These are phyloP conservation scores for Caenorhabditis sp. DNA, from an alignment of 2,888 invertebrate species.

Conservation along the genomic window DNA sequence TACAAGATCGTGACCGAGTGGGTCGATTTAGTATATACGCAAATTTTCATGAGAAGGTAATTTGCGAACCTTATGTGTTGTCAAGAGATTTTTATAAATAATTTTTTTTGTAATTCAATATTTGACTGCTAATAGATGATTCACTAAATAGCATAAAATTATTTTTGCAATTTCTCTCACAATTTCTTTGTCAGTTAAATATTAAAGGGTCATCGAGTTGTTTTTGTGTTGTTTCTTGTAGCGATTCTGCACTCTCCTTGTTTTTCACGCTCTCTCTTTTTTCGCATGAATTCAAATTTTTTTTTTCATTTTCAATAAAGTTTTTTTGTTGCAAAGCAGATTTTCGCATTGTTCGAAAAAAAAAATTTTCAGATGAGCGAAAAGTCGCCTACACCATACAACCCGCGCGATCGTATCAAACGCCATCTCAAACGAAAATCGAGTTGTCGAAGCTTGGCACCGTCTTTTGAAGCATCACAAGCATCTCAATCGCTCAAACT, in stretches of 20 bases:
- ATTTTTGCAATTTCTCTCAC: too few species aligned
- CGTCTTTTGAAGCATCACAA: not conserved
- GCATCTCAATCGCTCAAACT: not conserved
- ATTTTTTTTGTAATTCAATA: too few species aligned
- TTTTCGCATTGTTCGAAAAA: not conserved
- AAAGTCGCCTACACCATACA: slow-evolving; percentile 9
- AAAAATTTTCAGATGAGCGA: slow-evolving; percentile 11
- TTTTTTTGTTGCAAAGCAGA: not conserved
- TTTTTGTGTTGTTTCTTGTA: not conserved
- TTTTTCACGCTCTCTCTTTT: not conserved
- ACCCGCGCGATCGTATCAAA: slow-evolving; percentile 30
- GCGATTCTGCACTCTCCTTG: not conserved
- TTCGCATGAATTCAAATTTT: too few species aligned
- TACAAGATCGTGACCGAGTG: too few species aligned
- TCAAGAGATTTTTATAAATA: too few species aligned
- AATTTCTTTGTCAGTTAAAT: too few species aligned
- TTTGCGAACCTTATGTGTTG: too few species aligned
- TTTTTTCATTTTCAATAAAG: not conserved
- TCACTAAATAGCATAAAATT: too few species aligned
- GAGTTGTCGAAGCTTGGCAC: slow-evolving; percentile 14
- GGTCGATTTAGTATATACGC: too few species aligned
- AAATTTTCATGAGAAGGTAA: too few species aligned
- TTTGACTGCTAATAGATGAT: too few species aligned
- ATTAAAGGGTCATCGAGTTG: not conserved
- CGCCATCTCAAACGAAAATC: slow-evolving; percentile 30